A percentile compares a stretch with the other conserved stretches of the same genome.
Conservation (phyloP, 92 coral and sea anemone species). For the Actinernus sp. region DNA sequence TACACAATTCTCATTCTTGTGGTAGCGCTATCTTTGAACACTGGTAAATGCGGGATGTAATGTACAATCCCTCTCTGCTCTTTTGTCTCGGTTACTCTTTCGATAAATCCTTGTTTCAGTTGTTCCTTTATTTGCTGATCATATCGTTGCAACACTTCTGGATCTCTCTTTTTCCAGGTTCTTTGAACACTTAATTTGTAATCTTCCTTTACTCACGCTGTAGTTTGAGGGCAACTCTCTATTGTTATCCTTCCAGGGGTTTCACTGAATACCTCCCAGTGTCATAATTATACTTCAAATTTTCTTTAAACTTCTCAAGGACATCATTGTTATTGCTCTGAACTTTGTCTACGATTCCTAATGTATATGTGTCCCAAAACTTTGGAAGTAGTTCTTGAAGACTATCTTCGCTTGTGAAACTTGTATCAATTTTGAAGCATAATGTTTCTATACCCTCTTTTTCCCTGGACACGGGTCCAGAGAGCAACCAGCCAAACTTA, state of each 20-base stretch:
- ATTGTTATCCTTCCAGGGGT: too few species aligned
- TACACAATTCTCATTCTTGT: background rate
- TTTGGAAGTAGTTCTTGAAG: too few species aligned
- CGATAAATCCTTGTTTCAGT: constrained; percentile 53
- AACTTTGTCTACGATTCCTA: too few species aligned
- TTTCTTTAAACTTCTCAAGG: constrained; percentile 52
- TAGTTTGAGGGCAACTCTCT: constrained; percentile 24
- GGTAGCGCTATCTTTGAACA: background rate
- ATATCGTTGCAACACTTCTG: constrained; percentile 43
- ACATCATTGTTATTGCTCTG: too few species aligned
- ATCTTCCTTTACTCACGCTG: background rate
- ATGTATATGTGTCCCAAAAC: too few species aligned
- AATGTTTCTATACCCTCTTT: too few species aligned
- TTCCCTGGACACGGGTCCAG: constrained; percentile 41
- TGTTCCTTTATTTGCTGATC: constrained; percentile 49
- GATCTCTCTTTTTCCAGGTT: constrained; percentile 29
- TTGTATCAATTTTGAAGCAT: too few species aligned
- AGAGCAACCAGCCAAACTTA: constrained; percentile 51
- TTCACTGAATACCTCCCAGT: constrained; percentile 46
- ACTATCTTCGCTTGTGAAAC: too few species aligned
- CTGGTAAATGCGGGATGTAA: background rate
- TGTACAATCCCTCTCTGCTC: background rate
- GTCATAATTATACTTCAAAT: constrained; percentile 25
- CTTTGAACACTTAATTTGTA: constrained; percentile 13
- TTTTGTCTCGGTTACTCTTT: constrained; percentile 34